phyloP scores from a whole-genome alignment of 2,113 vertebrate species.

The Protobothrops flavoviridis region DNA sequence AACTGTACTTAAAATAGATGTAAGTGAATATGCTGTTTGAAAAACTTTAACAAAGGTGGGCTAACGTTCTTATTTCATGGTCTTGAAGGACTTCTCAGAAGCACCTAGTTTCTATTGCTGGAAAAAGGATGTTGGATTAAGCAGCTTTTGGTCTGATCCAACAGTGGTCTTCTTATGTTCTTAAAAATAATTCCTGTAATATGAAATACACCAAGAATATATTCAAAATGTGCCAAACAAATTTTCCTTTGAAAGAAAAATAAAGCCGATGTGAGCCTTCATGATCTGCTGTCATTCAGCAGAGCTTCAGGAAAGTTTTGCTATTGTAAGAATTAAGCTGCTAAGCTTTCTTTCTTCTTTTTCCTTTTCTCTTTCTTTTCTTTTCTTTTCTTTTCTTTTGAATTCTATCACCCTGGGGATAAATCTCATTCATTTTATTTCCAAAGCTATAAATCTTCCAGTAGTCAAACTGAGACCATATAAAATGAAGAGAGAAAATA shows the following conservation, averaged over 20 bases:
- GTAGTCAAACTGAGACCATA: constrained; percentile 19
- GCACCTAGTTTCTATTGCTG: background rate
- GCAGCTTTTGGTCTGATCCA: background rate
- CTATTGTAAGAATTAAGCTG: constrained; percentile 29
- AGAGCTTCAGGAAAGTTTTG: constrained; percentile 18
- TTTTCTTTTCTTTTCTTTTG: background rate
- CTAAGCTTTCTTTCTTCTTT: background rate
- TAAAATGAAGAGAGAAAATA: background rate
- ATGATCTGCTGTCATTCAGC: constrained; percentile 37
- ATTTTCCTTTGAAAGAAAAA: constrained; percentile 36
- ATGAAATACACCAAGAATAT: constrained; percentile 40
- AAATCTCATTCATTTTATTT: constrained; percentile 21
- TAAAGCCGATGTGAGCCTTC: constrained; percentile 29
- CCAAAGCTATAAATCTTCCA: constrained; percentile 26
- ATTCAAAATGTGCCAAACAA: constrained; percentile 25
- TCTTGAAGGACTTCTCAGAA: background rate
- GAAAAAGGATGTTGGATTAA: background rate
- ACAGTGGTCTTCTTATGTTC: background rate
- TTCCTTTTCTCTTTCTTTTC: background rate
- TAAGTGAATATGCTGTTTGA: background rate
- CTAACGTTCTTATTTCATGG: background rate
- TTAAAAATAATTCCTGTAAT: constrained; percentile 32
- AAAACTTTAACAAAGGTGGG: background rate
- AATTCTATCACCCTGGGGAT: constrained; percentile 31
- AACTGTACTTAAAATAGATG: constrained; percentile 4